Evolutionary conservation across 2,797 vertebrate species (phyloP).

Genomic region (Chloroceryle amazona): DNA sequence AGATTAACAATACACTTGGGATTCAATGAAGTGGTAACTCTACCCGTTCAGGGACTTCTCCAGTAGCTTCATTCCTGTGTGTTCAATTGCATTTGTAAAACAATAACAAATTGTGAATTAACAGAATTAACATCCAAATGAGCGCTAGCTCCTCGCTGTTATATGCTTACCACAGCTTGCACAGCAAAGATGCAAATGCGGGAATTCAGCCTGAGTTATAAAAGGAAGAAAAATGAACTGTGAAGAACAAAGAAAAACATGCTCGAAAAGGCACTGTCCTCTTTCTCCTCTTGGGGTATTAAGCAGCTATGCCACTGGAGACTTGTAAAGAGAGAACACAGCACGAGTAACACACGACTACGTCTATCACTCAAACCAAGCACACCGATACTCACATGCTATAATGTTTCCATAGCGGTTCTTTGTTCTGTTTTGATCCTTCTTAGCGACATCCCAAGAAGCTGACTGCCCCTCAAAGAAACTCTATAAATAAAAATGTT

Average conservation of each 20-base stretch:
- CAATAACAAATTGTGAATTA: neutral
- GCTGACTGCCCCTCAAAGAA: conserved; percentile 99
- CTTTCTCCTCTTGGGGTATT: neutral
- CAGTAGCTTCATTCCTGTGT: neutral
- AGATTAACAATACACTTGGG: neutral
- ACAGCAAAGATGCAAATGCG: conserved; percentile 1
- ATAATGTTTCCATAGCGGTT: conserved; percentile 99
- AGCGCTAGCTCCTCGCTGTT: neutral
- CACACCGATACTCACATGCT: conserved; percentile 91
- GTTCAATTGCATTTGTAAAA: neutral
- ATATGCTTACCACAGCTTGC: conserved; percentile 32
- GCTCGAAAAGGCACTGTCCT: conserved; percentile 10
- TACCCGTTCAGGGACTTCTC: neutral
- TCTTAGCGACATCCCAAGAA: conserved; percentile 99
- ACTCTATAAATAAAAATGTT: conserved; percentile 87
- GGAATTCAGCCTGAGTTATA: conserved; percentile 53
- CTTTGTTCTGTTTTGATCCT: conserved; percentile 99
- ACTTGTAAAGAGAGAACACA: neutral
- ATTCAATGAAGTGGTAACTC: neutral
- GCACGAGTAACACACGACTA: neutral
- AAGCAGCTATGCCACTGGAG: neutral
- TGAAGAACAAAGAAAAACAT: neutral
- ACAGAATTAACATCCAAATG: neutral
- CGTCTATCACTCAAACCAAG: neutral
- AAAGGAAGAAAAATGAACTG: conserved; percentile 32